phyloP scores from a whole-genome alignment of 2,888 invertebrate genomes.

The Glyphotaelius pellucidus region DNA sequence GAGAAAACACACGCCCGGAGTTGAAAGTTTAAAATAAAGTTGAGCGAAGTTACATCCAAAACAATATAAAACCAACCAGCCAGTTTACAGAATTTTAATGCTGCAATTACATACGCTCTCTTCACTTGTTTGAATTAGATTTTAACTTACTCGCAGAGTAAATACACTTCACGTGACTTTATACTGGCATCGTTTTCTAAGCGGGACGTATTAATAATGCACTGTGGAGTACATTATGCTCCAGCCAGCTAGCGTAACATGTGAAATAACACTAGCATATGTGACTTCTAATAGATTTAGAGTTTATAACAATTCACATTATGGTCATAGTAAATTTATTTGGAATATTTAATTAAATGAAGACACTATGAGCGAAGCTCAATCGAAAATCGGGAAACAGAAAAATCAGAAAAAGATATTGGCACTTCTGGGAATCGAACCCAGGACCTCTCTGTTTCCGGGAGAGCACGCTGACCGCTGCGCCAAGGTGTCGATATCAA shows the following conservation, averaged over 20 bases:
- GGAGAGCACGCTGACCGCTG: too few relatives aligned
- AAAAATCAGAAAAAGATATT: too few relatives aligned
- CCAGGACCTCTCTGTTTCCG: too few relatives aligned
- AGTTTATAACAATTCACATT: neutral
- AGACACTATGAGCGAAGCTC: too few relatives aligned
- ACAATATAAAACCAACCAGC: conserved; percentile 40
- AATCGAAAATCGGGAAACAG: too few relatives aligned
- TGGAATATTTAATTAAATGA: too few relatives aligned
- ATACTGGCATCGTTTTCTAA: neutral
- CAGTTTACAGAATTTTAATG: conserved; percentile 45
- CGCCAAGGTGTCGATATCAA: too few relatives aligned
- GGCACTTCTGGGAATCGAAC: too few relatives aligned
- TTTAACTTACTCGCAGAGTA: conserved; percentile 23
- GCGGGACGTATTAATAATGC: neutral
- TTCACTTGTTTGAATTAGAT: conserved; percentile 40
- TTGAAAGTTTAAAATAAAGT: conserved; percentile 57
- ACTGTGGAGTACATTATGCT: neutral
- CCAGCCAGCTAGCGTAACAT: neutral
- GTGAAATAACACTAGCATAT: neutral
- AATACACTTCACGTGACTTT: conserved; percentile 17
- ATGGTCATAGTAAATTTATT: neutral
- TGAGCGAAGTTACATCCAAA: conserved; percentile 51
- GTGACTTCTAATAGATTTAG: neutral
- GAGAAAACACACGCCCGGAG: conserved; percentile 28
- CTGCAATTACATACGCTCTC: conserved; percentile 44